Evolutionary conservation across 2,797 vertebrate genomes (phyloP).

Genomic region (Anolis apletophallus): DNA sequence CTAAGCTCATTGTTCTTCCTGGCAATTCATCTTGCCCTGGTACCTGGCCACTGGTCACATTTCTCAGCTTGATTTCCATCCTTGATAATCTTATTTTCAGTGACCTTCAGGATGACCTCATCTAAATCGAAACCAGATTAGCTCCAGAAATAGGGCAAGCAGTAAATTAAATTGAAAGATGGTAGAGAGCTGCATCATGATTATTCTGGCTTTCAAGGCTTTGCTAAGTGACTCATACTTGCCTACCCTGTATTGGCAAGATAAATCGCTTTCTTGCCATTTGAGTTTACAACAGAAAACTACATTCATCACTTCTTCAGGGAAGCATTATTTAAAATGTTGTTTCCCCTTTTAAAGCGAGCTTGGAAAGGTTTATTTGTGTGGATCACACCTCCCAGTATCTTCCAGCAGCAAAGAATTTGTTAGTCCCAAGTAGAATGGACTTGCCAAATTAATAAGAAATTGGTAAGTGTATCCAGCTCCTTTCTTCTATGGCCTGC

Average conservation of each 20-base stretch:
- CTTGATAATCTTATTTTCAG: neutral
- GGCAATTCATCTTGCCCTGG: neutral
- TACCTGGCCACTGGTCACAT: neutral
- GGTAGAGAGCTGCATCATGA: neutral
- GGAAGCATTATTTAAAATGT: neutral
- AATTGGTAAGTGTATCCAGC: neutral
- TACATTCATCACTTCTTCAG: neutral
- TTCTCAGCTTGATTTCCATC: neutral
- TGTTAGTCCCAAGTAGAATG: too few relatives aligned
- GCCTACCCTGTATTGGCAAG: rapidly evolving
- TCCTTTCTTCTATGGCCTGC: neutral
- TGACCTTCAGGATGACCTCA: neutral
- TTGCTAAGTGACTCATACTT: neutral
- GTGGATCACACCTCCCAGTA: too few relatives aligned
- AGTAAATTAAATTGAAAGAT: neutral
- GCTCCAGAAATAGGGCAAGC: neutral
- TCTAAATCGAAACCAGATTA: constrained; percentile 15
- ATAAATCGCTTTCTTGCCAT: neutral
- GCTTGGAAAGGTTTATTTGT: too few relatives aligned
- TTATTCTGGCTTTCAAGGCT: rapidly evolving
- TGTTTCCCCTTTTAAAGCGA: neutral
- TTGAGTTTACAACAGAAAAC: neutral
- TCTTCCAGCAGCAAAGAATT: too few relatives aligned
- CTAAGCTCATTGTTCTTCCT: constrained; percentile 5
- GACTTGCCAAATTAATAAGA: too few relatives aligned